Evolutionary conservation across 2,888 invertebrate species (phyloP), one percentile per base, ranked within the genome.

Genomic region (Phasia obesa): DNA sequence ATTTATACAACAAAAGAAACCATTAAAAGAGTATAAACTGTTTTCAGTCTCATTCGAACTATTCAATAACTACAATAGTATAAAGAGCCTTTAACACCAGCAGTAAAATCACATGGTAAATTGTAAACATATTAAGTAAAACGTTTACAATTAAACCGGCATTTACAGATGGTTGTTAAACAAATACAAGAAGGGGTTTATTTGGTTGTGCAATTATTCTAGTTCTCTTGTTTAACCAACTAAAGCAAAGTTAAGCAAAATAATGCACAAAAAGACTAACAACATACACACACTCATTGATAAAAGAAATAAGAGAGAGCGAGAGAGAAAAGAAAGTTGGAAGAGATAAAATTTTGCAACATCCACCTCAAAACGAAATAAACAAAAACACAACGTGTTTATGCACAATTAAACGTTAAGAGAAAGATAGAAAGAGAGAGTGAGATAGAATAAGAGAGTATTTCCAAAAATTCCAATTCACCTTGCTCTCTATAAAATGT

Each of bases 111-210:
- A 76, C 79, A 83, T 83, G 79, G 75, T 42, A 79, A 74, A 76
- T 67, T 76, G 83, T 83, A 83, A 83, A 83, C 75, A 83, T 79
- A 83, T 79, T 79, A 76, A 83, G 31, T 79, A 83, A 83, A 82
- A 69, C 77, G 78, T 75, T 83, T 83, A 83, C 78, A 83, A 83
- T 78, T 75, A 83, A 83, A 71, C 83, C 83, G 83, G 83, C 83
- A 79, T 83, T 79, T 76, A 57, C 65, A 71, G 67, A 75, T 75
- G 79, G 71, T 75, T 83, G 71, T 62, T 83, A 76, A 79, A 79
- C 62, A 79, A 83, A 83, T 70, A 83, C 75, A 83, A 74, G 55
- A 69, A 55, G 44, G 13, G 21, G 15, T 75, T 38, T 38, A 38
- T 38, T 0, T 53, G 19, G 5, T 17, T 71, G 17, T 42, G 25